Evolutionary conservation across 2,797 vertebrate genomes (phyloP).

Genomic region (Gallinago solitaria): DNA sequence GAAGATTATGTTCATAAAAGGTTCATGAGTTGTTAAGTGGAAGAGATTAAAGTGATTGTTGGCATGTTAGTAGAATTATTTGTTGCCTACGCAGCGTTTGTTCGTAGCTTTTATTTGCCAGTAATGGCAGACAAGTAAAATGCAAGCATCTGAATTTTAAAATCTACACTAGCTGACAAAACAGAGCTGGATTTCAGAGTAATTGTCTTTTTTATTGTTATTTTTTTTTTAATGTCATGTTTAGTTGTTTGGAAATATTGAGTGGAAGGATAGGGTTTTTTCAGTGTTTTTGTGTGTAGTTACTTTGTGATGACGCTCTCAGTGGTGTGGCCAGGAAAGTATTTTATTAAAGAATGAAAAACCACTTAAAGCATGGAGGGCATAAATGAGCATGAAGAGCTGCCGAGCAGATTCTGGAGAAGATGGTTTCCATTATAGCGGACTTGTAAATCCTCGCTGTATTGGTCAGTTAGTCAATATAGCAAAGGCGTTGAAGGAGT

Average conservation of each 20-base stretch:
- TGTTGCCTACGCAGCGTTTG: slow-evolving; percentile 44
- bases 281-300: background rate
- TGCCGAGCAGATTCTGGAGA: background rate
- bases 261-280: background rate
- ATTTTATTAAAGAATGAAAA: background rate
- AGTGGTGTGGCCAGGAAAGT: background rate
- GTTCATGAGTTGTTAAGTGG: slow-evolving; percentile 62
- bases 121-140: slow-evolving; percentile 52
- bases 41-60: slow-evolving; percentile 62
- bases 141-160: background rate
- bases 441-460: slow-evolving; percentile 4
- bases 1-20: slow-evolving; percentile 65
- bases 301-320: background rate
- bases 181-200: background rate
- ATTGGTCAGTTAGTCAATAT: slow-evolving; percentile 29
- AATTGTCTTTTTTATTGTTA: background rate
- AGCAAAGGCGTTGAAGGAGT: slow-evolving; percentile 21
- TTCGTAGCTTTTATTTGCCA: slow-evolving; percentile 46
- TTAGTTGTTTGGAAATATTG: background rate
- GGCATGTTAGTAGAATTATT: slow-evolving; percentile 46
- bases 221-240: background rate
- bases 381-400: background rate
- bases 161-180: background rate
- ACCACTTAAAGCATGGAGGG: background rate
- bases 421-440: background rate